Evolutionary conservation across 2,113 vertebrate genomes (phyloP).

Genomic region (Caretta caretta): DNA sequence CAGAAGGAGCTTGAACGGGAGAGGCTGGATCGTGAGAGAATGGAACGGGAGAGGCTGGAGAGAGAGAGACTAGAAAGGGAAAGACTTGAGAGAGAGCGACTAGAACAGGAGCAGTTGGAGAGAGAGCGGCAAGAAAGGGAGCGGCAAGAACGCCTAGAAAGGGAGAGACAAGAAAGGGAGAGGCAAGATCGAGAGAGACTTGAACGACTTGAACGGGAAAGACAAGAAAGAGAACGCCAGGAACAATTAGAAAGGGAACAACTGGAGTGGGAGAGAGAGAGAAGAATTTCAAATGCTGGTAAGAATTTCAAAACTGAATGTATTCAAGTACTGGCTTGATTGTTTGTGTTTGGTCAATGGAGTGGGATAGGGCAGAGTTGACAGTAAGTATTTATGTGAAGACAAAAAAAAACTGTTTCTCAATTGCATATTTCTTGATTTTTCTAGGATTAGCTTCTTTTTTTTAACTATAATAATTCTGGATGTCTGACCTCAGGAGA

Average conservation of each 20-base stretch:
- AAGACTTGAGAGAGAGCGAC: conserved; percentile 82
- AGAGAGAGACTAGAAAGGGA: conserved; percentile 83
- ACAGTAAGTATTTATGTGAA: conserved; percentile 17
- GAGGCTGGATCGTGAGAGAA: conserved; percentile 81
- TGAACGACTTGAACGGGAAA: conserved; percentile 77
- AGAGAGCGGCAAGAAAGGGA: conserved; percentile 79
- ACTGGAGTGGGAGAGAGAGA: conserved; percentile 91
- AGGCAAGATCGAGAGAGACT: conserved; percentile 77
- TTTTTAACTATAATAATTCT: conserved; percentile 24
- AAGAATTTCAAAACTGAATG: conserved; percentile 71
- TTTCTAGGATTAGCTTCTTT: conserved; percentile 7
- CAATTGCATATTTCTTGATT: background rate
- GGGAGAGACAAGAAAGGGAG: conserved; percentile 80
- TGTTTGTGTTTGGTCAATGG: conserved; percentile 15
- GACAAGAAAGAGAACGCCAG: conserved; percentile 81
- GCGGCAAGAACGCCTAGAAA: conserved; percentile 81
- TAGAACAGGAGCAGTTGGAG: conserved; percentile 86
- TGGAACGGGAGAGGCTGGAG: conserved; percentile 85
- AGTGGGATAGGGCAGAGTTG: conserved; percentile 3
- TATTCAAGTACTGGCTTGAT: background rate
- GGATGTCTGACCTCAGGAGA: background rate
- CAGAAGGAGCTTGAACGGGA: conserved; percentile 91
- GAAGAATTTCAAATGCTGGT: conserved; percentile 90
- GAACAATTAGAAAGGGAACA: conserved; percentile 83
- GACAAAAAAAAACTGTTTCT: background rate